phyloP scores from a whole-genome alignment of 23 tunicate genomes.

The Halocynthia aurantium region DNA sequence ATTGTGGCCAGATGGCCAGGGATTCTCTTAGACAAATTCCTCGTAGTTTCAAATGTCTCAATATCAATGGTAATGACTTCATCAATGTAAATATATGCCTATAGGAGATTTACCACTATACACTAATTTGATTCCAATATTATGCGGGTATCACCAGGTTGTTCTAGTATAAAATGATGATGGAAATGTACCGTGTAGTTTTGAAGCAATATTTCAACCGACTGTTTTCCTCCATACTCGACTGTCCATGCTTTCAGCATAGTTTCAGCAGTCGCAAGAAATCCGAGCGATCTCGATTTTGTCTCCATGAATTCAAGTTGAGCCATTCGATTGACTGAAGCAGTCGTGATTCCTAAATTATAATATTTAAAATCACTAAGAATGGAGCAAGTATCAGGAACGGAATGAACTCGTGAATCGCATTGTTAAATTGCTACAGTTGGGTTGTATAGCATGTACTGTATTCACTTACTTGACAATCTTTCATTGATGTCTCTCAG shows the following conservation, averaged over 20 bases:
- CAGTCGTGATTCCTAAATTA: constrained; percentile 18
- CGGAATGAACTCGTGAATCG: too few relatives aligned
- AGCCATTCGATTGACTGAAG: constrained; percentile 25
- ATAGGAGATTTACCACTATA: too few relatives aligned
- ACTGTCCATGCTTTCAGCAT: constrained; percentile 56
- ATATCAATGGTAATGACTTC: too few relatives aligned
- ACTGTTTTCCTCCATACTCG: constrained; percentile 22
- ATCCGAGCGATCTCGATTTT: constrained; percentile 23
- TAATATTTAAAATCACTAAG: background rate
- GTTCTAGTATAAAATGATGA: too few relatives aligned
- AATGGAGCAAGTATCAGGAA: too few relatives aligned
- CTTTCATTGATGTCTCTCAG: constrained; percentile 69
- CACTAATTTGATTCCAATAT: too few relatives aligned
- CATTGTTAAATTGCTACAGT: too few relatives aligned
- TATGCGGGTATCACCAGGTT: too few relatives aligned
- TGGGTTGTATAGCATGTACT: too few relatives aligned
- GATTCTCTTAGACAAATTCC: too few relatives aligned
- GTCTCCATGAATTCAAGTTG: constrained; percentile 44
- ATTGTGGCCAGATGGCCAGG: background rate
- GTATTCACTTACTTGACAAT: constrained; percentile 35
- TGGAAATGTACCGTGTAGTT: constrained; percentile 37
- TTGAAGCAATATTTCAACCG: constrained; percentile 33
- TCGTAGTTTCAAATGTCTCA: too few relatives aligned
- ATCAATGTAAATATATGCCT: too few relatives aligned
- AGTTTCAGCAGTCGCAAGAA: constrained; percentile 34